Conservation (phyloP, 1,140 invertebrate genomes). For the Pemphigus obesinymphae region DNA sequence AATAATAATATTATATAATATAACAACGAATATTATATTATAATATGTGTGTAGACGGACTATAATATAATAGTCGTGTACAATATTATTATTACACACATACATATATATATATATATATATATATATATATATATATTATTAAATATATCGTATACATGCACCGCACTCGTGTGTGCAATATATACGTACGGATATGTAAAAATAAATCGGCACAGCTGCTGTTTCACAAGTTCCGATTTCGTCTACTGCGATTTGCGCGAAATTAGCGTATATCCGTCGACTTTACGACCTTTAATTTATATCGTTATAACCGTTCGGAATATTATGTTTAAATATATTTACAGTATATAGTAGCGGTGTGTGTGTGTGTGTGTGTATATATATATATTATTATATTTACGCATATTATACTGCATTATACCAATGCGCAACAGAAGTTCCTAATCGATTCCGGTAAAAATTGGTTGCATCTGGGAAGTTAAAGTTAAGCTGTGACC, state of each 20-base stretch:
- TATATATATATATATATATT: too few species aligned
- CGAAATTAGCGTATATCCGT: conserved; percentile 25
- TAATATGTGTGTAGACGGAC: too few species aligned
- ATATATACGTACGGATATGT: background rate
- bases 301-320: conserved; percentile 13
- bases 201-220: conserved; percentile 22
- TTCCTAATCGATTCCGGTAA: conserved; percentile 40
- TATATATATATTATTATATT: background rate
- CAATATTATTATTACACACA: too few species aligned
- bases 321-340: background rate
- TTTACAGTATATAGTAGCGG: too few species aligned
- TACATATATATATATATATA: too few species aligned
- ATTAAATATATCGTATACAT: background rate
- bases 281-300: conserved; percentile 38
- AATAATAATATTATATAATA: too few species aligned
- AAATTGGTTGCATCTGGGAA: conserved; percentile 41
- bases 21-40: too few species aligned
- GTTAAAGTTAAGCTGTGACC: conserved; percentile 39
- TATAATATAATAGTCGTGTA: too few species aligned
- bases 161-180: background rate
- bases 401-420: background rate
- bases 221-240: background rate
- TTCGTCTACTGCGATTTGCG: background rate
- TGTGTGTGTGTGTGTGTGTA: background rate
- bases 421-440: background rate